Evolutionary conservation across 2,797 vertebrate species (phyloP).

Genomic region (Syngnathus acus): DNA sequence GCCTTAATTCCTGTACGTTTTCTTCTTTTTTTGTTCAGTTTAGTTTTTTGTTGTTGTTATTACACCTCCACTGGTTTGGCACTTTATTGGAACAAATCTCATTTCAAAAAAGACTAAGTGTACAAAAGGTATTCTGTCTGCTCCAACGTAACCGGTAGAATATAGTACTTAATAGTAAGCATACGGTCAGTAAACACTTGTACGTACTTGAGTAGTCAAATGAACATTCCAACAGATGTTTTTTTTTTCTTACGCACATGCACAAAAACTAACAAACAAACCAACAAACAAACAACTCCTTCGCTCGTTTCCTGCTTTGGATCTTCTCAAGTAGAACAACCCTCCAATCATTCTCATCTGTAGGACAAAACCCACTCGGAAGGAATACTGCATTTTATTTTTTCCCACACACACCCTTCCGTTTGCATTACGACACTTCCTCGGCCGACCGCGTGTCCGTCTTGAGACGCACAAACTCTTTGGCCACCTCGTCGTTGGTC

Average conservation of each 20-base stretch:
- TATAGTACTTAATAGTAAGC: constrained; percentile 82
- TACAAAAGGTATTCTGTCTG: constrained; percentile 80
- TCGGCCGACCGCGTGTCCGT: constrained; percentile 85
- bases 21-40: constrained; percentile 54
- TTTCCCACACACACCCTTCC: background rate
- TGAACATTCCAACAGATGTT: constrained; percentile 96
- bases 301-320: constrained; percentile 52
- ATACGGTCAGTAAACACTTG: constrained; percentile 90
- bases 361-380: constrained; percentile 51
- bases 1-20: constrained; percentile 64
- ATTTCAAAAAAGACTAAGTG: constrained; percentile 84
- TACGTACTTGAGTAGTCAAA: constrained; percentile 79
- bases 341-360: constrained; percentile 32
- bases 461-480: constrained; percentile 96
- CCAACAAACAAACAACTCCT: constrained; percentile 76
- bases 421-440: constrained; percentile 68
- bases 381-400: constrained; percentile 47
- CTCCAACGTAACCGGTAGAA: constrained; percentile 80
- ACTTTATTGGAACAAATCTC: constrained; percentile 94
- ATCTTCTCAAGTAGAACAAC: constrained; percentile 41
- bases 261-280: constrained; percentile 77
- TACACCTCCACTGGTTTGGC: constrained; percentile 81
- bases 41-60: constrained; percentile 53
- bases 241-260: constrained; percentile 79
- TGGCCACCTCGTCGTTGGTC: constrained; percentile 92